Evolutionary conservation across 2,113 vertebrate species (phyloP), one percentile per base, ranked within the genome.

Genomic region (Murina feae): DNA sequence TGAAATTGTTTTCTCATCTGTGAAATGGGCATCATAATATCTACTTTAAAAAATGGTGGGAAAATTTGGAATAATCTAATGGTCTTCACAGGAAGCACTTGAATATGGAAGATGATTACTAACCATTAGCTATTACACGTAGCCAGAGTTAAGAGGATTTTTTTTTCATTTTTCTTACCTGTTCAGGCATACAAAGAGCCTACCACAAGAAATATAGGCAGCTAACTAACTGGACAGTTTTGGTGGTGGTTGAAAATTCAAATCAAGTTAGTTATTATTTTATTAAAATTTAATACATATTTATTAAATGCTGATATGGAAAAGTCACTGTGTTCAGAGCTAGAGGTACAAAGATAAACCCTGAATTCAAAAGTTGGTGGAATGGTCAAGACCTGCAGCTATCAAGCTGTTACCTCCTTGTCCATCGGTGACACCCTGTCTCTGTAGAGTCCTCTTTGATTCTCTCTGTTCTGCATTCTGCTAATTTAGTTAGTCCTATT

Each of bases 381-480:
- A 53, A 71, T 89, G 37, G 25, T 78, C 35, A 88, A 82, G 25
- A 81, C 10, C 23, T 44, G 25, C 0, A 72, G 16, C n/a, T 92
- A 25, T 42, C 44, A 44, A 84, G 6, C 14, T 75, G 20, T 28
- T 58, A 90, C 37, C 68, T 82, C 3, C 32, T 84, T 92, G 95
- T 81, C 21, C 58, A 28, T 9, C 47, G 53, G n/a, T 5, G 51
- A 91, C 8, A 76, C 12, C 44, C 58, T 68, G 75, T 32, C 32
- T 82, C 32, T 90, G 37, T 91, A 82, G 65, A 95, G 16, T 86
- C 13, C 1, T 79, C 44, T 96, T 81, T 93, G 28, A 60, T 88
- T 60, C 11, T 88, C 13, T 71, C 6, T 39, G 42, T 1, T 14
- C 2, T 42, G 83, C 28, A 81, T 79, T 35, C 55, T 95, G 35